Evolutionary conservation across 2,113 vertebrate species (phyloP), one percentile per base, ranked within the genome.

Genomic region (Lethenteron reissneri): DNA sequence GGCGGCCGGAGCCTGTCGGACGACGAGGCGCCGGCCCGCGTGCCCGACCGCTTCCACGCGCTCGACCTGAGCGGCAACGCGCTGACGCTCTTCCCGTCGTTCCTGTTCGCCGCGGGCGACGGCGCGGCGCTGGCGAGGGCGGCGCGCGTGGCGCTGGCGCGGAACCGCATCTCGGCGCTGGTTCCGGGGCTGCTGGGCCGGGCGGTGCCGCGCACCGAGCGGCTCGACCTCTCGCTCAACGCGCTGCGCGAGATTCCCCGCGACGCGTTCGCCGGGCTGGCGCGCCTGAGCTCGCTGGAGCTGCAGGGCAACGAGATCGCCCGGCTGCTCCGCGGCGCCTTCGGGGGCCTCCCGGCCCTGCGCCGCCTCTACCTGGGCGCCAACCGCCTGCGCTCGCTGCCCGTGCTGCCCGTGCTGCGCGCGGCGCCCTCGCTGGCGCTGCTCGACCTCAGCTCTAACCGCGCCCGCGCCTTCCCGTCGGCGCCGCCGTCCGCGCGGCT

Each of bases 211-310:
- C n/a, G 70, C 68, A 73, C 95, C 19, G 78, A 81, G 58, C 85
- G 88, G 78, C 84, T 97, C n/a, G 94, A 97, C 79, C 80, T 97
- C 69, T 97, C 94, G 2, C 92, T 88, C 78, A 97, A 97, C 75
- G 79, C 74, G 74, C 80, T 97, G 12, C 76, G 62, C 0, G 75
- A 78, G 0, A 72, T 97, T 56, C 78, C 85, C 75, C 79, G 68
- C 1, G 82, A 86, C 56, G 84, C 84, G 71, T 95, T 97, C 17
- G 78, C 82, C 3, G 82, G n/a, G 0, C 73, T 97, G 76, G 76
- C 80, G 6, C 84, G 78, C 25, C 72, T 97, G 77, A 81, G 92
- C 77, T 89, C 92, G 70, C 80, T 97, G 56, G 83, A 95, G 75
- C 86, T 97, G 56, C 95, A 88, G 76, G 84, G 90, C 81, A 96